Base-by-base conservation (phyloP, 2,888 invertebrate species). In the Theretra japonica region DNA sequence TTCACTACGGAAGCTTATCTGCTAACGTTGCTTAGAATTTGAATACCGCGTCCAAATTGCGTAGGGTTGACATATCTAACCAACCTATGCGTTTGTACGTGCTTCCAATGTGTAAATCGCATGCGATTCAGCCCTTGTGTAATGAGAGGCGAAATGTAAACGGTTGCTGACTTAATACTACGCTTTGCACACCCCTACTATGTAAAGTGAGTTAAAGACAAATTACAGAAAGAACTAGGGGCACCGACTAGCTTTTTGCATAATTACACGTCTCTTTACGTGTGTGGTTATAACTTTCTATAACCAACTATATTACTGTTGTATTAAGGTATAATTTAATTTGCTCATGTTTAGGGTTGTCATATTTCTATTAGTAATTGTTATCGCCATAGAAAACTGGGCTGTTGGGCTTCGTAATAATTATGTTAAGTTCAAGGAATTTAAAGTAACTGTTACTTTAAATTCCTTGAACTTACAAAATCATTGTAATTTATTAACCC, bases 21-120 rank as follows among this genome's bases (percentile, higher is more conserved):
- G 76, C 79, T 75, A 77, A 80, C 83, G 82, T 82, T 85, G 85
- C 83, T 84, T 86, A 84, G 84, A 90, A 89, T 90, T 88, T 90
- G 88, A 90, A 90, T 88, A 88, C 83, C 84, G 86, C 82, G 53
- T 71, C 33, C 62, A 65, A 65, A 71, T 71, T 62, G 62, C 56
- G 62, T 71, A 71, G 70, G 70, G 62, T 53, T 70, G 70, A 30
- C 70, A 57, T 59, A 70, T 70, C 70, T 70, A 70, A 50, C 70
- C 60, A 53, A 62, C 70, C 70, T 70, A 70, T 71, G 56, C 33
- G 56, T 25, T 71, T 25, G 33, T 65, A 71, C 70, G 70, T 71
- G 62, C 62, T 71, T 33, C 56, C 62, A 62, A 56, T 62, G 56
- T 71, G 56, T 57, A 56, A 71, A 65, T 71, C 62, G 56, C 56